A percentile compares a stretch with the other conserved stretches of the same genome.
phyloP scores from a whole-genome alignment of 1,140 invertebrate genomes.

The Zeugodacus cucurbitae region DNA sequence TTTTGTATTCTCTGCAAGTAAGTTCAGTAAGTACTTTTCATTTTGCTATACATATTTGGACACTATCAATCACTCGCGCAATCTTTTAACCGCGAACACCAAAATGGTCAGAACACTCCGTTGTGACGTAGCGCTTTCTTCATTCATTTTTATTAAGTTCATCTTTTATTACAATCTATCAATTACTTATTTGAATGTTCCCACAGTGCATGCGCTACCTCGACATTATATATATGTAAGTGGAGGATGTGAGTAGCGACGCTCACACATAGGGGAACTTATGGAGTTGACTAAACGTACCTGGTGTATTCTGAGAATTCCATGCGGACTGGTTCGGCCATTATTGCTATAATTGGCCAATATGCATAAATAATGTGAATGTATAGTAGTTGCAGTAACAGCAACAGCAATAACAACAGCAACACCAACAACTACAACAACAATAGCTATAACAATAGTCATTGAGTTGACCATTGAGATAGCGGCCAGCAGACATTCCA shows the following conservation, averaged over 20 bases:
- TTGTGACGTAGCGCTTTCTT: not conserved
- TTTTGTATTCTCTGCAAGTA: no score
- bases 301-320: slow-evolving; percentile 32
- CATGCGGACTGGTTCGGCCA: slow-evolving; percentile 23
- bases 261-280: not conserved
- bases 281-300: not conserved
- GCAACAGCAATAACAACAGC: not conserved
- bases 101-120: not conserved
- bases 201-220: not conserved
- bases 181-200: slow-evolving; percentile 33
- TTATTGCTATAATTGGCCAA: slow-evolving; percentile 38
- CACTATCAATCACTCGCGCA: not conserved
- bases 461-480: not conserved
- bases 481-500: slow-evolving; percentile 8
- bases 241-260: not conserved
- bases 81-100: not conserved
- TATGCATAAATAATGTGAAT: slow-evolving; percentile 37
- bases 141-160: not conserved
- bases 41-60: not conserved
- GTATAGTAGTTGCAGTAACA: not conserved
- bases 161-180: slow-evolving; percentile 18
- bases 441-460: not conserved
- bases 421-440: not conserved
- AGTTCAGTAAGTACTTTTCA: no score
- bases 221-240: not conserved